Base-by-base conservation (phyloP, 37 sponge, comb jelly and placozoan species). In the Bolinopsis microptera region DNA sequence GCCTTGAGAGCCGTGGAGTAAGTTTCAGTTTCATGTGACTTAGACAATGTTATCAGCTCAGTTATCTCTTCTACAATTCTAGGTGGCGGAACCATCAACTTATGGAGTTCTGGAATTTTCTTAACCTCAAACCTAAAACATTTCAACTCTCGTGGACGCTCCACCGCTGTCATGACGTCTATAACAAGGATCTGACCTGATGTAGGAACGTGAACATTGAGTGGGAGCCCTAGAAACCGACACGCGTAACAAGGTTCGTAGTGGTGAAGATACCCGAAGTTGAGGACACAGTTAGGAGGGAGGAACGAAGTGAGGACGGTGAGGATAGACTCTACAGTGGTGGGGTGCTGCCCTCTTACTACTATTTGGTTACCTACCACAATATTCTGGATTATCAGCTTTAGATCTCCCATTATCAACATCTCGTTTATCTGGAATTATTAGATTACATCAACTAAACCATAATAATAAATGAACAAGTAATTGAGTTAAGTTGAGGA, bases 361-460 rank as follows among this genome's bases (percentile, higher is more conserved):
- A 86, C 90, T 16, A 86, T 13, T 48, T 86, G 90, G 48, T 86
- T 39, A 22, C 90, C 90, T 8, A 23, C 3, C 0, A 86, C 90
- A 1, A 86, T 27, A 30, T 41, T 41, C 61, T 86, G 90, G 18
- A 86, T 24, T 41, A 86, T 18, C n/a, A 86, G 90, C 25, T 41
- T 39, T 28, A 86, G 5, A 30, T 86, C 90, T 0, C 39, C 3
- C 1, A 25, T 21, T 26, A 24, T 27, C 24, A 86, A 41, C 61
- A 41, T 39, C 8, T 86, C 90, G n/a, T 28, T 41, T 24, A 86
- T 86, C 90, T 86, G 90, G 48, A 39, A 86, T 24, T 86, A 41
- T n/a, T 3, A 72, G 26, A 67, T 67, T 13, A 21, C 21, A 21
- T 67, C n/a, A n/a, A 67, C 21, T 67, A 67, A 67, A 22, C 13